Conservation (phyloP, 2,888 invertebrate genomes). For the Cheilosia grossa region DNA sequence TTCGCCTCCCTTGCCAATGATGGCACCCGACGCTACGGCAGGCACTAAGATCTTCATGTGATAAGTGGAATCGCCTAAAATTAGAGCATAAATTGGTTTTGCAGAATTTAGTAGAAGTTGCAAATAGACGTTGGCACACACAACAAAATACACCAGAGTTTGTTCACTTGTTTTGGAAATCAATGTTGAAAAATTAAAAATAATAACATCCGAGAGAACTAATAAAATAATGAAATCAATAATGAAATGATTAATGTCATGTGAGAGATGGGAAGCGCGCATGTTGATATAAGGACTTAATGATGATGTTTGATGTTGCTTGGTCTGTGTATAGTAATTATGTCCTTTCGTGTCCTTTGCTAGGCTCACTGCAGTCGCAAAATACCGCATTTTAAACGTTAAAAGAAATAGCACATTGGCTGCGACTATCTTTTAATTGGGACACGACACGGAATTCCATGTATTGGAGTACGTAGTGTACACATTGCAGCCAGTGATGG, state of each 20-base stretch:
- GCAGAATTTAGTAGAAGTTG: conserved; percentile 38
- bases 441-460: conserved; percentile 27
- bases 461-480: background rate
- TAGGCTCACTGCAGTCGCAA: conserved; percentile 23
- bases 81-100: conserved; percentile 75
- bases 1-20: conserved; percentile 99
- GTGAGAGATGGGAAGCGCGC: conserved; percentile 48
- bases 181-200: conserved; percentile 75
- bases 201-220: conserved; percentile 73
- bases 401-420: conserved; percentile 30
- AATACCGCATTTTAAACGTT: conserved; percentile 17
- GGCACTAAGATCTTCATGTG: conserved; percentile 99
- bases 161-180: conserved; percentile 74
- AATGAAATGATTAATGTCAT: conserved; percentile 71
- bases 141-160: conserved; percentile 69
- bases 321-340: background rate
- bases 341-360: conserved; percentile 5
- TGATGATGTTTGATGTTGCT: conserved; percentile 30
- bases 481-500: background rate
- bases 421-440: conserved; percentile 32
- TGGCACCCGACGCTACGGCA: conserved; percentile 98
- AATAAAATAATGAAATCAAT: conserved; percentile 63
- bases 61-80: conserved; percentile 93
- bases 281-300: conserved; percentile 34
- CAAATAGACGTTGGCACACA: conserved; percentile 49